Evolutionary conservation across 1,140 invertebrate species (phyloP).

Genomic region (Diabrotica virgifera): DNA sequence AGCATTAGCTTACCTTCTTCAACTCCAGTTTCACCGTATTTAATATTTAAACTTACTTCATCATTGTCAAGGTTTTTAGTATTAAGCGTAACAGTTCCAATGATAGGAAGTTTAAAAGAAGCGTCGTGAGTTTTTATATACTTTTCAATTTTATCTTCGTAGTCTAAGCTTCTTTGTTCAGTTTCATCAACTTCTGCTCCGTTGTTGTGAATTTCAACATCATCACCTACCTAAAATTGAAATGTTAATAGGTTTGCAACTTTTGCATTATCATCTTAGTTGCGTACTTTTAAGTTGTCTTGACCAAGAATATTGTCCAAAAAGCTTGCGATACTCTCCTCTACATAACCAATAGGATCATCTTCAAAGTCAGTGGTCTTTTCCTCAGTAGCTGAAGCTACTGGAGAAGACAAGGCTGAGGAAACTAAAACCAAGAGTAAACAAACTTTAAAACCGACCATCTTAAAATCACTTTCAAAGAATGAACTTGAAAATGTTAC

Average conservation of each 20-base stretch:
- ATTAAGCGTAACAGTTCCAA: slow-evolving; percentile 70
- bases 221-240: slow-evolving; percentile 63
- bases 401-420: slow-evolving; percentile 56
- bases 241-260: not conserved
- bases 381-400: slow-evolving; percentile 68
- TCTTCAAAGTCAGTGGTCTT: slow-evolving; percentile 64
- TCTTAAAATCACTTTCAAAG: slow-evolving; percentile 37
- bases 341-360: slow-evolving; percentile 76
- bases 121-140: slow-evolving; percentile 75
- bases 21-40: slow-evolving; percentile 63
- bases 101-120: slow-evolving; percentile 68
- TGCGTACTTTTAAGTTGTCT: slow-evolving; percentile 55
- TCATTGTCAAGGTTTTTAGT: slow-evolving; percentile 72
- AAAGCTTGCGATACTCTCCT: slow-evolving; percentile 74
- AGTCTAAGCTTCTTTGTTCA: slow-evolving; percentile 57
- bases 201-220: slow-evolving; percentile 71
- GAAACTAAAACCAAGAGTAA: slow-evolving; percentile 51
- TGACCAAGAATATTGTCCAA: slow-evolving; percentile 74
- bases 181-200: slow-evolving; percentile 57
- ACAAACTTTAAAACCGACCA: slow-evolving; percentile 52
- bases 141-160: slow-evolving; percentile 66
- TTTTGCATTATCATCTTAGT: too few relatives aligned
- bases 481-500: slow-evolving; percentile 24
- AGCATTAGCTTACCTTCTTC: slow-evolving; percentile 41
- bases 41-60: slow-evolving; percentile 68